Base-by-base conservation (phyloP, 2,888 invertebrate genomes). In the Rotaria socialis region DNA sequence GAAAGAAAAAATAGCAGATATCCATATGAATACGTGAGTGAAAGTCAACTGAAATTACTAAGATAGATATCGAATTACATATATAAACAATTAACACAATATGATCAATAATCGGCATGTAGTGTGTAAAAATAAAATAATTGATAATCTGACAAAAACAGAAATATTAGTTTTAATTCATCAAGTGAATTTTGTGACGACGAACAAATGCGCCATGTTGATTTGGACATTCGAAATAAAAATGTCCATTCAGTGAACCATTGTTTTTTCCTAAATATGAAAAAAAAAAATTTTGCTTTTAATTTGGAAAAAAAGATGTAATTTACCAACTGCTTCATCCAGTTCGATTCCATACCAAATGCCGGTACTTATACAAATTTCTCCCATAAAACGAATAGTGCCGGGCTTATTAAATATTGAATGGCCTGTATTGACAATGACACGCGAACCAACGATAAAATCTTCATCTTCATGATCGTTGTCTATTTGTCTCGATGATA, bases 301-400 rank as follows among this genome's bases (percentile, higher is more conserved):
- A 35, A 60, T 14, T 4, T 1, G 16, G 6, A 67, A 67, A 19
- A 0, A 56, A 24, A 24, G 6, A 27, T 35, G 35, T 67, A 16
- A 35, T 19, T 80, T 47, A 80, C 80, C 80, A 24, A 80, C 43
- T n/a, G 80, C 5, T 80, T 80, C 80, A 8, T 22, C 24, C 24
- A 80, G 47, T 47, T 80, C 80, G n/a, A 80, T 47, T 47, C 80
- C 80, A 47, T 14, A 80, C 80, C 80, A 80, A 47, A 24, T 47
- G 10, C 80, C 80, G 10, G 7, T 2, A 11, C n/a, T 80, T 24
- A 24, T 11, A 24, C 0, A 7, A n/a, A 5, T 80, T n/a, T 43
- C 6, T 11, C 80, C 80, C 47, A 80, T 80, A 80, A 11, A 80
- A 14, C 43, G 24, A 10, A 80, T 47, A n/a, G 19, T 80, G 14